A percentile compares a stretch with the other conserved stretches of the same genome.
These are phyloP conservation scores for Podarcis muralis DNA, from an alignment of 2,113 vertebrate genomes.

Conservation along the genomic window DNA sequence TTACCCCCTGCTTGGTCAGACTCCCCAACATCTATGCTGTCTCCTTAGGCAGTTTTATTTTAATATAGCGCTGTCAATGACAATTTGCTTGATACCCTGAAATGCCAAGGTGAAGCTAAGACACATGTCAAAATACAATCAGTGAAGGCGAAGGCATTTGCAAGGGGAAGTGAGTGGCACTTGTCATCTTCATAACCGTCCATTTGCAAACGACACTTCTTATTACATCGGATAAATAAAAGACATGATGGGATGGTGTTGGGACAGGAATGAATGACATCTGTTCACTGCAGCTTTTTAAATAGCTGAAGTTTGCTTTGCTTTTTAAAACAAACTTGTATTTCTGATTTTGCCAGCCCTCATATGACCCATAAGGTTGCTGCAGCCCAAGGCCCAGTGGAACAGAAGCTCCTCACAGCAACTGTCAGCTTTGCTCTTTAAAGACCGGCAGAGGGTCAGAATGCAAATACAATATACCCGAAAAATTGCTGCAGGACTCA, in stretches of 20 bases:
- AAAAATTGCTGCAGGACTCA: background rate
- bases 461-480: background rate
- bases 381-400: background rate
- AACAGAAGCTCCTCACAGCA: background rate
- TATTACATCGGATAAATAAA: constrained; percentile 33
- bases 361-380: background rate
- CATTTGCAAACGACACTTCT: constrained; percentile 29
- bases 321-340: background rate
- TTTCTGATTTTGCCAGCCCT: constrained; percentile 6
- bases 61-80: background rate
- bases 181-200: constrained; percentile 24
- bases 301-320: background rate
- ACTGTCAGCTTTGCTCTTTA: background rate
- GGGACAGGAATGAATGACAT: background rate
- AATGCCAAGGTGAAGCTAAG: constrained; percentile 5
- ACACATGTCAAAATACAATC: constrained; percentile 22
- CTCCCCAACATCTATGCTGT: background rate
- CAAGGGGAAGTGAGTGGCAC: background rate
- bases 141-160: constrained; percentile 15
- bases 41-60: constrained; percentile 23
- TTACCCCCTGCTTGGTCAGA: too few species aligned
- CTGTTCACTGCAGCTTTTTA: constrained; percentile 1
- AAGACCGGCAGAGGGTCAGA: background rate
- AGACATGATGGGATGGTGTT: constrained; percentile 13
- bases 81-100: background rate